Percentiles rank a stretch among this genome's conserved stretches.
Evolutionary conservation across 2,888 invertebrate genomes (phyloP).

Genomic region (Cryptus viduatorius): DNA sequence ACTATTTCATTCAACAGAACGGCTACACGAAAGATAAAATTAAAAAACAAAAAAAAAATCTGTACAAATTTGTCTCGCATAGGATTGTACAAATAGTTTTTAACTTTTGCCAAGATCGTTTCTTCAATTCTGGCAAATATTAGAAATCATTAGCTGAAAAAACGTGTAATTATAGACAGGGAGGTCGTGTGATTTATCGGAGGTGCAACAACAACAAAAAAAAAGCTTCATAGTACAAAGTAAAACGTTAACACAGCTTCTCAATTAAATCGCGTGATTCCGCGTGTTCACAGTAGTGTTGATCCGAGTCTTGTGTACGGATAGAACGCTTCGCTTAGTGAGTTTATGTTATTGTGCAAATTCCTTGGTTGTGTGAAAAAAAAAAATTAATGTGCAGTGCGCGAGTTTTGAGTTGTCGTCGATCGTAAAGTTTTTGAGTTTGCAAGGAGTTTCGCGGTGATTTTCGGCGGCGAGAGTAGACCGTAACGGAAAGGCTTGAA

Average conservation of each 20-base stretch:
- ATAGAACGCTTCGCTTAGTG: slow-evolving; percentile 41
- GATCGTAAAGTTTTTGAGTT: slow-evolving; percentile 30
- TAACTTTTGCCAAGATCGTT: not conserved
- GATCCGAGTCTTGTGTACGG: slow-evolving; percentile 14
- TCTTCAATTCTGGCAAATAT: not conserved
- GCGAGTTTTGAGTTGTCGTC: slow-evolving; percentile 22
- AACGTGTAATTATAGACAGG: slow-evolving; percentile 1
- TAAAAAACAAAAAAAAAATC: slow-evolving; percentile 12
- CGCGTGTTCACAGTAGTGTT: slow-evolving; percentile 18
- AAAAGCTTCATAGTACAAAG: slow-evolving; percentile 60
- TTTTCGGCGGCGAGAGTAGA: not conserved
- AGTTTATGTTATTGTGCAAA: slow-evolving; percentile 21
- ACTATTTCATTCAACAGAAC: not conserved
- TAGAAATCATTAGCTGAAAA: not conserved
- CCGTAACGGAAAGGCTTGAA: not conserved
- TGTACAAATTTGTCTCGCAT: not conserved
- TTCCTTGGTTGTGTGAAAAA: slow-evolving; percentile 24
- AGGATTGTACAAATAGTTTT: slow-evolving; percentile 18
- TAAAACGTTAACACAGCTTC: slow-evolving; percentile 4
- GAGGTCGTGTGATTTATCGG: slow-evolving; percentile 23
- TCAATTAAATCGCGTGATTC: slow-evolving; percentile 20
- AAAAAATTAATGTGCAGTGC: slow-evolving; percentile 56
- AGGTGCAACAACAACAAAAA: not conserved
- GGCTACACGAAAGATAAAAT: not conserved
- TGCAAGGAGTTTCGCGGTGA: slow-evolving; percentile 24